Evolutionary conservation across 2,797 vertebrate genomes (phyloP).

Genomic region (Myripristis jacobus): DNA sequence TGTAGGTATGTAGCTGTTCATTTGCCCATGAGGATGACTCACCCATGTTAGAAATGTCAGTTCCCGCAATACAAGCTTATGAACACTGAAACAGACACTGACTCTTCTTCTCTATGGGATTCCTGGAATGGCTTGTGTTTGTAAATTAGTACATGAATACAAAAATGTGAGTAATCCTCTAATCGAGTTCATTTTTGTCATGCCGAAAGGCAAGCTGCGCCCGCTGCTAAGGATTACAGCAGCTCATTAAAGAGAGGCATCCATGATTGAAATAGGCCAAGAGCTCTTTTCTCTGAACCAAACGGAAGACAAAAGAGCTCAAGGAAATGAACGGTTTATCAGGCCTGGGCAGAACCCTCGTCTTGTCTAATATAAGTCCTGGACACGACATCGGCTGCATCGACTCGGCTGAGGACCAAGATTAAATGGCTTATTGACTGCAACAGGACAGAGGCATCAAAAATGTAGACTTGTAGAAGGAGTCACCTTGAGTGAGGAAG

Average conservation of each 20-base stretch:
- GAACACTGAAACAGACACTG: slow-evolving; percentile 46
- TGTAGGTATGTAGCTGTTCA: slow-evolving; percentile 4
- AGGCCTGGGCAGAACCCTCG: slow-evolving; percentile 74
- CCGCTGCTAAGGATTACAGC: slow-evolving; percentile 80
- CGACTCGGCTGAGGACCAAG: slow-evolving; percentile 75
- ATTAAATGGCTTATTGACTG: slow-evolving; percentile 89
- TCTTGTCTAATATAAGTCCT: slow-evolving; percentile 76
- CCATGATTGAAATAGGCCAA: slow-evolving; percentile 84
- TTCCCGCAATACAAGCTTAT: slow-evolving; percentile 38
- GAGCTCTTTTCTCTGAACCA: slow-evolving; percentile 79
- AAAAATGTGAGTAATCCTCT: slow-evolving; percentile 82
- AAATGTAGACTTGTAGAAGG: slow-evolving; percentile 65
- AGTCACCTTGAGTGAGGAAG: slow-evolving; percentile 85
- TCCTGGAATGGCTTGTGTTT: slow-evolving; percentile 75
- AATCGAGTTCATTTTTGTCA: slow-evolving; percentile 79
- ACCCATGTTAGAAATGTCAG: slow-evolving; percentile 33
- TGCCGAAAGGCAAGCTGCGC: slow-evolving; percentile 72
- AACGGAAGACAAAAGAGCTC: slow-evolving; percentile 83
- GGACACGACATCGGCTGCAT: slow-evolving; percentile 77
- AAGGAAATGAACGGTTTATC: slow-evolving; percentile 85
- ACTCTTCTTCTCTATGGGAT: slow-evolving; percentile 49
- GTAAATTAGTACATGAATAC: slow-evolving; percentile 79
- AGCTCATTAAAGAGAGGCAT: slow-evolving; percentile 83
- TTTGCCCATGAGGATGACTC: slow-evolving; percentile 35
- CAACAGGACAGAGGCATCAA: slow-evolving; percentile 71